Evolutionary conservation across 2,797 vertebrate species (phyloP).

Genomic region (Petrocephalus sullivani): DNA sequence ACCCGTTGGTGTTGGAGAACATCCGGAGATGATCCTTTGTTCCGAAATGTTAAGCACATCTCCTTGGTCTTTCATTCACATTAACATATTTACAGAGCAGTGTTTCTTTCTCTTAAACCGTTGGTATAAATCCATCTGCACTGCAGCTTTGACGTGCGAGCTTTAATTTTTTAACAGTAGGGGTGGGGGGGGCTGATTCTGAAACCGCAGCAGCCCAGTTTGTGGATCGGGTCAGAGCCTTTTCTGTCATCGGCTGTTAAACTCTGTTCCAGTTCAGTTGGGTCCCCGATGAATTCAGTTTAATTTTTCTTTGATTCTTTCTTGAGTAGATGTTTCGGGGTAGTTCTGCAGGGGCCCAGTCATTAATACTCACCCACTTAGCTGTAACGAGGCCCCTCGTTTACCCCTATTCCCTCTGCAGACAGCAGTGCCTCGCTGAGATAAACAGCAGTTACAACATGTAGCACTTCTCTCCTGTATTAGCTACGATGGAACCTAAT

Average conservation of each 20-base stretch:
- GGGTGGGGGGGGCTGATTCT: neutral
- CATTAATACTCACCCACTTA: constrained; percentile 8
- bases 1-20: neutral
- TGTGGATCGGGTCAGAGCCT: neutral
- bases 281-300: neutral
- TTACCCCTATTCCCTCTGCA: neutral
- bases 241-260: neutral
- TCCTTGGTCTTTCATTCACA: neutral
- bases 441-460: neutral
- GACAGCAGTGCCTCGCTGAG: neutral
- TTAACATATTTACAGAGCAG: neutral
- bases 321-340: neutral
- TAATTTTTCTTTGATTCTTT: neutral
- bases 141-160: neutral
- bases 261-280: neutral
- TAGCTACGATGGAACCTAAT: neutral
- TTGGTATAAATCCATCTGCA: neutral
- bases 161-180: neutral
- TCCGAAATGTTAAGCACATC: neutral
- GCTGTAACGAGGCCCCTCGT: too few relatives aligned
- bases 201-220: neutral
- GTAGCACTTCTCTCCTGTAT: neutral
- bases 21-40: constrained; percentile 21
- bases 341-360: neutral
- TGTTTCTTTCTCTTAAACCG: neutral